Conservation (phyloP, 2,888 invertebrate genomes). For the Hypercompe scribonia region DNA sequence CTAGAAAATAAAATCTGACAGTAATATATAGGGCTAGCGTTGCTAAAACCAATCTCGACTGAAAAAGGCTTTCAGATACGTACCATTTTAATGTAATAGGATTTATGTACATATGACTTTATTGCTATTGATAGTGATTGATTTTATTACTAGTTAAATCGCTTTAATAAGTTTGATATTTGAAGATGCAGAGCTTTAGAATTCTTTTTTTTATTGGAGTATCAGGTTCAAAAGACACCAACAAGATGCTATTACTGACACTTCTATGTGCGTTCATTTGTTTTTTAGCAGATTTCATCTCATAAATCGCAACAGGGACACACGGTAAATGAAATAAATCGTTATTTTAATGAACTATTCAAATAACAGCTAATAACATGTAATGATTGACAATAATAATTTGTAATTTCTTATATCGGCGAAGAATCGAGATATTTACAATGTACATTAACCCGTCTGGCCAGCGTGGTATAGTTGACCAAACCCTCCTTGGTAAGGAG, state of each 20-base stretch:
- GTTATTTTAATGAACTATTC: no score
- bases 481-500: no score
- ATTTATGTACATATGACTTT: slow-evolving; percentile 6
- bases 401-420: no score
- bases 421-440: no score
- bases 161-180: neutral
- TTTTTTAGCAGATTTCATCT: neutral
- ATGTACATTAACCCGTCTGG: no score
- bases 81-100: slow-evolving; percentile 5
- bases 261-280: neutral
- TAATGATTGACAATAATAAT: no score
- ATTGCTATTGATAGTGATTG: slow-evolving; percentile 1
- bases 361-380: no score
- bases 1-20: slow-evolving; percentile 37
- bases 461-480: no score
- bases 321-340: no score
- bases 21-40: slow-evolving; percentile 36
- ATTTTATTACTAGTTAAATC: neutral
- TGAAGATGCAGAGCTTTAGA: neutral
- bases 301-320: no score
- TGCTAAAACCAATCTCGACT: slow-evolving; percentile 23
- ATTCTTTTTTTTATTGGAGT: neutral
- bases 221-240: neutral
- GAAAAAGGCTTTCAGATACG: slow-evolving; percentile 27
- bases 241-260: no score